Conservation (phyloP, 1,140 invertebrate genomes). For the Adoxophyes honmai region DNA sequence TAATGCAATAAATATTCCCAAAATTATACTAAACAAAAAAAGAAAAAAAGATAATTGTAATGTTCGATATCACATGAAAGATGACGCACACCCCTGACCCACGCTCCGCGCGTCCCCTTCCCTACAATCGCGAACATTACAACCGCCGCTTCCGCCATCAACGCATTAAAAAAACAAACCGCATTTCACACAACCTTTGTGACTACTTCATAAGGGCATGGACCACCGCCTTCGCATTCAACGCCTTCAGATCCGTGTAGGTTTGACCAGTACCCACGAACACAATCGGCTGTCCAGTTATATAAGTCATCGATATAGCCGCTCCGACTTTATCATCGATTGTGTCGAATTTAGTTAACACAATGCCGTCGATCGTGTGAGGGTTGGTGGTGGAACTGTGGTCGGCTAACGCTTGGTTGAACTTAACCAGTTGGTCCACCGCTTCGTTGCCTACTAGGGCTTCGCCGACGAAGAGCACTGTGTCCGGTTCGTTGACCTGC, state of each 20-base stretch:
- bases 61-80: too few species aligned
- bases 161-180: too few species aligned
- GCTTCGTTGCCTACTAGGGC: conserved; percentile 99
- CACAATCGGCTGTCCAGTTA: conserved; percentile 99
- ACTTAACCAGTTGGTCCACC: conserved; percentile 99
- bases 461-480: conserved; percentile 99
- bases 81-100: too few species aligned
- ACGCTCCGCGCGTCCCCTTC: too few species aligned
- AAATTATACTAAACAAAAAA: too few species aligned
- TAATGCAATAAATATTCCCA: too few species aligned
- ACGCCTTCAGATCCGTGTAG: conserved; percentile 97
- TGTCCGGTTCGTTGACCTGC: conserved; percentile 93
- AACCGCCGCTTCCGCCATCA: too few species aligned
- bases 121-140: too few species aligned
- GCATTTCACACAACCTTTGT: not conserved
- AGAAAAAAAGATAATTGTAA: too few species aligned
- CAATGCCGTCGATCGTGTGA: conserved; percentile 97
- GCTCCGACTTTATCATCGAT: conserved; percentile 99
- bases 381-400: conserved; percentile 90
- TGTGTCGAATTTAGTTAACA: conserved; percentile 99
- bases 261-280: conserved; percentile 99
- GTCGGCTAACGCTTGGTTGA: conserved; percentile 97
- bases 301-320: conserved; percentile 99
- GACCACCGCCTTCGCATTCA: conserved; percentile 98
- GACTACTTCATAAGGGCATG: conserved; percentile 95